Evolutionary conservation across 2,888 invertebrate species (phyloP).

Genomic region (Hypomecis atomaria): DNA sequence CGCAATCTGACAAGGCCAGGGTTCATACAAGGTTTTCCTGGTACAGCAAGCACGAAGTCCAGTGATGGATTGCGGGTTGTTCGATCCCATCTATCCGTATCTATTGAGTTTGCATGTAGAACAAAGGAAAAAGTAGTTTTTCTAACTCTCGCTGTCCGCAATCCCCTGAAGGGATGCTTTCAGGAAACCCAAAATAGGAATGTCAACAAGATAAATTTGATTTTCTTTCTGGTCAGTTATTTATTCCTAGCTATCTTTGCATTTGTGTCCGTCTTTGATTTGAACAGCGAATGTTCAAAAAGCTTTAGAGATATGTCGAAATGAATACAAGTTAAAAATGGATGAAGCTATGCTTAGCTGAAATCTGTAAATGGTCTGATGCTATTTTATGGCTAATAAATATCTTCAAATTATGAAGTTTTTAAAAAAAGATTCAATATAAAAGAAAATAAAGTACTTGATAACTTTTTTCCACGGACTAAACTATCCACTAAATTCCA

Average conservation of each 20-base stretch:
- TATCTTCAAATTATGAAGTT: too few species aligned
- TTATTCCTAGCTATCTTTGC: slow-evolving; percentile 38
- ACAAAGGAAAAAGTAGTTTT: slow-evolving; percentile 30
- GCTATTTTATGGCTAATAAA: too few species aligned
- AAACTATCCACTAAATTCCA: too few species aligned
- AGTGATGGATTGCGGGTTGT: slow-evolving; percentile 14
- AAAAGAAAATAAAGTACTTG: too few species aligned
- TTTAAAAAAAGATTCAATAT: too few species aligned
- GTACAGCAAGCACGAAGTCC: neutral
- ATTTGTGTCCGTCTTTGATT: slow-evolving; percentile 1
- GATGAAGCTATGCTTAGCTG: too few species aligned
- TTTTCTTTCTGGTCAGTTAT: slow-evolving; percentile 50
- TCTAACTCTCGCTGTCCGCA: slow-evolving; percentile 37
- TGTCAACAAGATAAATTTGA: slow-evolving; percentile 48
- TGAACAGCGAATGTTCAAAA: neutral
- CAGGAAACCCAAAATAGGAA: slow-evolving; percentile 49
- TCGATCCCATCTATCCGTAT: slow-evolving; percentile 18
- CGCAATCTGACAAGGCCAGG: neutral
- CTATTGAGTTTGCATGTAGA: slow-evolving; percentile 31
- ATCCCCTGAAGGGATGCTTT: slow-evolving; percentile 41
- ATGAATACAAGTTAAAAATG: too few species aligned
- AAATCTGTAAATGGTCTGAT: too few species aligned
- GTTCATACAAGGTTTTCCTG: slow-evolving; percentile 13
- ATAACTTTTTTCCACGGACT: too few species aligned
- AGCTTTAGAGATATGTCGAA: too few species aligned